These are phyloP conservation scores for Melanerpes formicivorus DNA, from an alignment of 2,113 vertebrate species.

Conservation along the genomic window DNA sequence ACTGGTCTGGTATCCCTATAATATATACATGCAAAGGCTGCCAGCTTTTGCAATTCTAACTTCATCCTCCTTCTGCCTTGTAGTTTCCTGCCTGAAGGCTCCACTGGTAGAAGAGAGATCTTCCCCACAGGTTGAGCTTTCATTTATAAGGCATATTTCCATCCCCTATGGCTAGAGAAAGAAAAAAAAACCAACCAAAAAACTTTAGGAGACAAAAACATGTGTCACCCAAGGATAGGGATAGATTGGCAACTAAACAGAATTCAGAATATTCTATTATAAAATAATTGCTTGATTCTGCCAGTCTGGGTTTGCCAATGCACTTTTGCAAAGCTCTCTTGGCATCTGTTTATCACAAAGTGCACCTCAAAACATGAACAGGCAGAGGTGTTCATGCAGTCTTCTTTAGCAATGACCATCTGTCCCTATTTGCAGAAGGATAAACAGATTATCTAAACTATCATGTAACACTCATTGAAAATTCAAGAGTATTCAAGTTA, in stretches of 20 bases:
- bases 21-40: neutral
- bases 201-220: neutral
- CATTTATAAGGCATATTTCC: neutral
- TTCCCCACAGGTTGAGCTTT: neutral
- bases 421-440: neutral
- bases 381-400: neutral
- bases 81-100: neutral
- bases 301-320: neutral
- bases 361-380: rapidly evolving
- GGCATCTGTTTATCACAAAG: neutral
- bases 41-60: conserved; percentile 27
- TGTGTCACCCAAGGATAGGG: neutral
- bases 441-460: neutral
- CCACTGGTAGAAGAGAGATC: neutral
- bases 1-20: neutral
- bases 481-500: neutral
- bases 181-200: neutral
- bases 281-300: neutral
- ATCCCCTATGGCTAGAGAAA: neutral
- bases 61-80: neutral
- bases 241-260: neutral
- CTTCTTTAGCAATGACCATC: neutral
- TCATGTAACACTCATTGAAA: neutral
- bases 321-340: neutral
- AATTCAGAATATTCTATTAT: neutral